Conservation (phyloP, 2,888 invertebrate species). For the Pammene aurita region DNA sequence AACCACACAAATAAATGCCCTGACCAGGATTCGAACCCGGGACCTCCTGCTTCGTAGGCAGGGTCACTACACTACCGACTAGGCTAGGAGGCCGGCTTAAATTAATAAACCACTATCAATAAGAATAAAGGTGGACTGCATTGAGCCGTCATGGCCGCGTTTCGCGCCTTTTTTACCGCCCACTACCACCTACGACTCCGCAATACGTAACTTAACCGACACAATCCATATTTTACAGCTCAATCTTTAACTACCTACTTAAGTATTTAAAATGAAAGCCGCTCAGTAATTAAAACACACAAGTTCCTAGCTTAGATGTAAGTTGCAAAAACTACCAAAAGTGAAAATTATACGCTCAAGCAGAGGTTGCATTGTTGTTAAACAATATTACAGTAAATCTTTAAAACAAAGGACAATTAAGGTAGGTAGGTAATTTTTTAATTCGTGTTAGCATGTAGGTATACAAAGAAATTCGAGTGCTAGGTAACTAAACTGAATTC, state of each 20-base stretch:
- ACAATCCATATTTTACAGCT: conserved; percentile 13
- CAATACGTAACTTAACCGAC: conserved; percentile 17
- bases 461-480: conserved; percentile 17
- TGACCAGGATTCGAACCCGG: too few relatives aligned
- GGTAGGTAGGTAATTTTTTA: conserved; percentile 4
- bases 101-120: conserved; percentile 9
- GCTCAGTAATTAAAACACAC: too few relatives aligned
- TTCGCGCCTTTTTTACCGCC: conserved; percentile 60
- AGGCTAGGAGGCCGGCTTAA: not conserved
- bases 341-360: too few relatives aligned
- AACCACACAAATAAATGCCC: too few relatives aligned
- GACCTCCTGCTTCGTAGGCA: too few relatives aligned
- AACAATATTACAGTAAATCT: not conserved
- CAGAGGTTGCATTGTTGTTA: not conserved
- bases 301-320: too few relatives aligned
- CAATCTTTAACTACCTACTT: not conserved
- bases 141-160: conserved; percentile 42
- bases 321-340: too few relatives aligned
- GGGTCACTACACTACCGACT: too few relatives aligned
- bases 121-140: conserved; percentile 30
- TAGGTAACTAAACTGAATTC: not conserved
- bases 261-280: not conserved
- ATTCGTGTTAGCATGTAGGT: not conserved
- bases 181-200: conserved; percentile 51
- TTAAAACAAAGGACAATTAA: conserved; percentile 11